Conservation (phyloP, 30 jellyfish, hydroid and myxozoan species). For the Turritopsis rubra region DNA sequence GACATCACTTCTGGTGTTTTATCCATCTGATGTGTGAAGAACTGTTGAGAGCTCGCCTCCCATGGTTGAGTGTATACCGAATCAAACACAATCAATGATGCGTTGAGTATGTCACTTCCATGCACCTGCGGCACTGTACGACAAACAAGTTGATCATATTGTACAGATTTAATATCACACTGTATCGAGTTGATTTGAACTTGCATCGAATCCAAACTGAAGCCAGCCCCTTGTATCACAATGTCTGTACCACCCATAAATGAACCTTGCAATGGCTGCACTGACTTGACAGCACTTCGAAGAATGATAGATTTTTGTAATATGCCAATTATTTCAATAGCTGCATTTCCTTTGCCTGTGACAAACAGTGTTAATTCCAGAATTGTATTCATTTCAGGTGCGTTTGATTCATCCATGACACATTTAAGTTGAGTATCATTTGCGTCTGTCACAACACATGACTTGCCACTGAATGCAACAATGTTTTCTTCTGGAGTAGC, state of each 20-base stretch:
- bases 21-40: neutral
- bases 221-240: conserved; percentile 57
- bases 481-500: conserved; percentile 34
- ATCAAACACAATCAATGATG: conserved; percentile 3
- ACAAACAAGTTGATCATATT: neutral
- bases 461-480: conserved; percentile 50
- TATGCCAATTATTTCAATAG: conserved; percentile 27
- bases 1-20: conserved; percentile 16
- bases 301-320: conserved; percentile 39
- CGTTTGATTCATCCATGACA: conserved; percentile 30
- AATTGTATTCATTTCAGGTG: conserved; percentile 56
- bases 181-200: neutral
- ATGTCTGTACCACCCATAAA: conserved; percentile 69
- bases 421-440: conserved; percentile 41
- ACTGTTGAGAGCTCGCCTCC: neutral
- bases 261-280: conserved; percentile 70
- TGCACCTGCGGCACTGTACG: neutral
- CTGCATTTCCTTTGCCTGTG: conserved; percentile 64
- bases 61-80: neutral
- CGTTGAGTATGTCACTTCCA: neutral
- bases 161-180: neutral
- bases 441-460: conserved; percentile 40
- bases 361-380: conserved; percentile 44
- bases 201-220: conserved; percentile 19
- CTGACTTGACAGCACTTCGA: conserved; percentile 34